Evolutionary conservation across 2,113 vertebrate genomes (phyloP).

Genomic region (Ursus arctos): DNA sequence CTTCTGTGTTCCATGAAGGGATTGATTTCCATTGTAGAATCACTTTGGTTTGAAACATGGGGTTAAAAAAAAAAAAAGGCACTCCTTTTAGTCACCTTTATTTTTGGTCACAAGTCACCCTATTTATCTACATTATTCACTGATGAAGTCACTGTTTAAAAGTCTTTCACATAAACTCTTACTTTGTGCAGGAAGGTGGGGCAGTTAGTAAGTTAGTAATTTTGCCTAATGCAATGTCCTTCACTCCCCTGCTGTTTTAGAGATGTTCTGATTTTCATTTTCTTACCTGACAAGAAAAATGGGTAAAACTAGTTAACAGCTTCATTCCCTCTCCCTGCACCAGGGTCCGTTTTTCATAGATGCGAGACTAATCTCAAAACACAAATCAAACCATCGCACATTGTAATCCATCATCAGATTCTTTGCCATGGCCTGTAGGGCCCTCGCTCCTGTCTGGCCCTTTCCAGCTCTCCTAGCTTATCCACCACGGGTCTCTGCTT

Average conservation of each 20-base stretch:
- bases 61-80: neutral
- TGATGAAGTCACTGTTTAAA: conserved; percentile 18
- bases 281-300: conserved; percentile 34
- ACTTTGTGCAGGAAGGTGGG: neutral
- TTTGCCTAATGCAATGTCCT: neutral
- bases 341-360: neutral
- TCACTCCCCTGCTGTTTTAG: neutral
- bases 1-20: neutral
- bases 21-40: conserved; percentile 40
- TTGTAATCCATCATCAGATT: neutral
- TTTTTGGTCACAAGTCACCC: conserved; percentile 53
- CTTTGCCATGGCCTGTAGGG: neutral
- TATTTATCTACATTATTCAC: conserved; percentile 46
- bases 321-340: neutral
- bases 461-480: neutral
- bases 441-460: neutral
- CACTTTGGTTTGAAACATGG: neutral
- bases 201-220: neutral
- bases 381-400: neutral
- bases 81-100: conserved; percentile 45
- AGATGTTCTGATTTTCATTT: neutral
- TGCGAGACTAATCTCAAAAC: neutral
- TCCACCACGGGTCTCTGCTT: neutral
- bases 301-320: neutral
- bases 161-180: neutral